Evolutionary conservation across 2,888 invertebrate species (phyloP).

Genomic region (Geophilus truncorum): DNA sequence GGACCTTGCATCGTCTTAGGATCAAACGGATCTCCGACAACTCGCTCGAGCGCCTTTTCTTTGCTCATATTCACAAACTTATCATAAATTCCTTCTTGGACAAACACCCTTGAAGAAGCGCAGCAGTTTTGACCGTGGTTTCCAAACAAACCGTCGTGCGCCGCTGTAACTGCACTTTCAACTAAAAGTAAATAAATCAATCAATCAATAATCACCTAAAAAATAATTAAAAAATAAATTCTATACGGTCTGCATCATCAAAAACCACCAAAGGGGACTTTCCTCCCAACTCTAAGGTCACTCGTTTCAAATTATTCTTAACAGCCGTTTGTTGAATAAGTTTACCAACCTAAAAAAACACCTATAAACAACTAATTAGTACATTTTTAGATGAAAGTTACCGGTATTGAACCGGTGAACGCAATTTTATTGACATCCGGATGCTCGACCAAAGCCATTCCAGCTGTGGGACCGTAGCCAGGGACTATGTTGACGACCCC

Average conservation of each 20-base stretch:
- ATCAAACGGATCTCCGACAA: slow-evolving; percentile 46
- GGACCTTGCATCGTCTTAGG: slow-evolving; percentile 43
- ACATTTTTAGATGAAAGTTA: too few relatives aligned
- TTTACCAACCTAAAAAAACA: slow-evolving; percentile 55
- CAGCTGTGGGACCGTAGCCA: slow-evolving; percentile 50
- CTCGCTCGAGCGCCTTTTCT: slow-evolving; percentile 39
- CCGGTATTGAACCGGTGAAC: slow-evolving; percentile 49
- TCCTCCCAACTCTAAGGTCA: slow-evolving; percentile 80
- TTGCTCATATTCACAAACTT: slow-evolving; percentile 48
- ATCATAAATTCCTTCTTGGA: slow-evolving; percentile 51
- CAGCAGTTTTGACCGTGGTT: slow-evolving; percentile 51
- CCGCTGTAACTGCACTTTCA: slow-evolving; percentile 43
- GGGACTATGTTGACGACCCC: slow-evolving; percentile 49
- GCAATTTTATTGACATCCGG: slow-evolving; percentile 49
- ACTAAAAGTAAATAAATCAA: too few relatives aligned
- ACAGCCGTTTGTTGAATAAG: slow-evolving; percentile 62
- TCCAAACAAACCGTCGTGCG: slow-evolving; percentile 46
- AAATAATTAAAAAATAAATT: slow-evolving; percentile 37
- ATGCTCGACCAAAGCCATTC: slow-evolving; percentile 48
- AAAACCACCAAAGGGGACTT: slow-evolving; percentile 83
- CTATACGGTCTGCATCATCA: slow-evolving; percentile 70
- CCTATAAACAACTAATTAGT: too few relatives aligned
- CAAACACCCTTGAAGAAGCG: slow-evolving; percentile 49
- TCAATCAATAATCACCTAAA: too few relatives aligned
- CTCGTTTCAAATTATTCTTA: slow-evolving; percentile 70